Evolutionary conservation across 2,113 vertebrate genomes (phyloP).

Genomic region (Trogon surrucura): DNA sequence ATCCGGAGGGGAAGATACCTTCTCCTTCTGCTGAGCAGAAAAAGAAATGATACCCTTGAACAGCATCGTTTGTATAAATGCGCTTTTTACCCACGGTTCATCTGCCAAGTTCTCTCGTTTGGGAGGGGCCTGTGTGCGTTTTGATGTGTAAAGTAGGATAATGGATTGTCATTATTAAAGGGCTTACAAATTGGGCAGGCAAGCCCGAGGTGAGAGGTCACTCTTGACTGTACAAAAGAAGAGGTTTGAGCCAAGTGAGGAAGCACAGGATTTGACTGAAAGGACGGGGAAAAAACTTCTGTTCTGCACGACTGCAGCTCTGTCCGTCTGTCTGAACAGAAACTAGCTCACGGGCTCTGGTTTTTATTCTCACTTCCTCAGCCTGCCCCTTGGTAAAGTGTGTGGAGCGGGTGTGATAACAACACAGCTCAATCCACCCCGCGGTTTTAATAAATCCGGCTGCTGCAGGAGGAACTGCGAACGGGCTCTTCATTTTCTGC

Average conservation of each 20-base stretch:
- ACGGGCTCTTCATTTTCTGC: not conserved
- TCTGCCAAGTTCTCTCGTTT: not conserved
- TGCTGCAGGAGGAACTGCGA: not conserved
- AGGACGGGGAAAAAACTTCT: not conserved
- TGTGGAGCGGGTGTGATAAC: not conserved
- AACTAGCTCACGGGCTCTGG: not conserved
- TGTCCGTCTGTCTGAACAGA: not conserved
- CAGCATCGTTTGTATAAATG: not conserved
- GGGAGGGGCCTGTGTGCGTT: constrained; percentile 22
- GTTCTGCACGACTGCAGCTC: not conserved
- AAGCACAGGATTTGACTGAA: not conserved
- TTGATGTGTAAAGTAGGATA: constrained; percentile 47
- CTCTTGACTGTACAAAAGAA: not conserved
- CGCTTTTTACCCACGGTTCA: not conserved
- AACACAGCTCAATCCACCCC: not conserved
- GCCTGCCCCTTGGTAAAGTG: not conserved
- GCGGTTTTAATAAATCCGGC: accelerated
- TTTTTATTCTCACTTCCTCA: not conserved
- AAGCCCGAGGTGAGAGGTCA: constrained; percentile 29
- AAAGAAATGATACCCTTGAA: not conserved
- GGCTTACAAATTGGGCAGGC: constrained; percentile 37
- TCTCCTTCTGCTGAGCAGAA: not conserved
- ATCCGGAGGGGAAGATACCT: not conserved
- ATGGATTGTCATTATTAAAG: constrained; percentile 38
- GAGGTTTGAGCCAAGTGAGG: not conserved